Base-by-base conservation (phyloP, 2,888 invertebrate genomes). In the Drosophila pseudotalamancana region DNA sequence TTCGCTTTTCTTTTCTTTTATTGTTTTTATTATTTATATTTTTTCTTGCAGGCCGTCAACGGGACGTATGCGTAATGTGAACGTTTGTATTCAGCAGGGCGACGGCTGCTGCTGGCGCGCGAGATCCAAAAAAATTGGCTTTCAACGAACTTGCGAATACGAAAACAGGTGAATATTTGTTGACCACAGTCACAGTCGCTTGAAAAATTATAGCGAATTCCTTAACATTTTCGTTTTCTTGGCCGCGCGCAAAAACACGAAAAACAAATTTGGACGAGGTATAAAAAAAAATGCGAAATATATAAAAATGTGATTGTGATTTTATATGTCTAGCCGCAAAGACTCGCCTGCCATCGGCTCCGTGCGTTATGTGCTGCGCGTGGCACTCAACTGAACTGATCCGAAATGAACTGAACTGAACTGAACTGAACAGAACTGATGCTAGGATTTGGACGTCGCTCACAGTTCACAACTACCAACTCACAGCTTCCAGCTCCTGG, bases 1-100 rank as follows among this genome's bases (percentile, higher is more conserved):
- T 59, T 60, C 48, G 34, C 19, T 4, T 32, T 31, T 51, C 14
- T 29, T 34, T 53, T 62, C 34, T 49, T 37, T 18, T 54, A 3
- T n/a, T 11, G 25, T 6, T 21, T 25, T 23, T 16, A 12, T 6
- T 54, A 27, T 29, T 16, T 42, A 9, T 49, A 34, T 42, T 14
- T 40, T 21, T 23, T 46, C 56, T 49, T 46, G 75, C 62, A 29
- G 60, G 27, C 54, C 69, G 83, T 75, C 72, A 84, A 77, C 84
- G 71, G 54, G 64, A 56, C 80, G 86, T 86, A 86, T 80, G 83
- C 80, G 80, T 86, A 84, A 84, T 84, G 63, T 64, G 80, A 43
- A 65, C 67, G 49, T 75, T 63, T 78, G 76, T 72, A 61, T 60
- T 59, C 61, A 59, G 29, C 23, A 37, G 25, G 34, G 34, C 16